Conservation (phyloP, 37 sponge, comb jelly and placozoan species). For the Chondrilla cf. caribensis region DNA sequence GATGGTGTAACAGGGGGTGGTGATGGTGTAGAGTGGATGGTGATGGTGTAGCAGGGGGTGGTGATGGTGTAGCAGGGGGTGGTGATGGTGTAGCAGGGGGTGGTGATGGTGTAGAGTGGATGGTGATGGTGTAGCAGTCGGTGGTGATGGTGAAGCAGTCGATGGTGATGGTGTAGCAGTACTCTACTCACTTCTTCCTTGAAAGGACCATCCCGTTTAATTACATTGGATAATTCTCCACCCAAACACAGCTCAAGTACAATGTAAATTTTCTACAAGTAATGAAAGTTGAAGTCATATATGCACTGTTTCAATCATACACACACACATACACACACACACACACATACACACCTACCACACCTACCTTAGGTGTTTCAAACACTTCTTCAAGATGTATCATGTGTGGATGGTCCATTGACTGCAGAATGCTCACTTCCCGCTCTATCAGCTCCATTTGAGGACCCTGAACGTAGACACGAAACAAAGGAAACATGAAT, state of each 20-base stretch:
- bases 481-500: too few relatives aligned
- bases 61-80: too few relatives aligned
- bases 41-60: too few relatives aligned
- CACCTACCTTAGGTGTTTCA: conserved; percentile 83
- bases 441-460: conserved; percentile 80
- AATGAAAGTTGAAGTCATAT: too few relatives aligned
- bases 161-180: too few relatives aligned
- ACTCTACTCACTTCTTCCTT: conserved; percentile 67
- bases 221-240: conserved; percentile 69
- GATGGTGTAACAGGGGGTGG: too few relatives aligned
- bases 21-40: too few relatives aligned
- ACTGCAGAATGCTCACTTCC: conserved; percentile 81
- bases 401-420: conserved; percentile 82
- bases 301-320: neutral
- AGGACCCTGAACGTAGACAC: neutral
- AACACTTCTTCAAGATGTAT: conserved; percentile 84
- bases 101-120: too few relatives aligned
- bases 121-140: too few relatives aligned
- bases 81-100: too few relatives aligned
- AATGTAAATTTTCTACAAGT: conserved; percentile 73
- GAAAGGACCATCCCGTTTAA: conserved; percentile 53
- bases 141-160: too few relatives aligned
- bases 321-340: neutral
- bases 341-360: neutral
- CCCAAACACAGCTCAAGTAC: conserved; percentile 86